Conservation (phyloP, 2,888 invertebrate genomes). For the Alloplasta piceator region DNA sequence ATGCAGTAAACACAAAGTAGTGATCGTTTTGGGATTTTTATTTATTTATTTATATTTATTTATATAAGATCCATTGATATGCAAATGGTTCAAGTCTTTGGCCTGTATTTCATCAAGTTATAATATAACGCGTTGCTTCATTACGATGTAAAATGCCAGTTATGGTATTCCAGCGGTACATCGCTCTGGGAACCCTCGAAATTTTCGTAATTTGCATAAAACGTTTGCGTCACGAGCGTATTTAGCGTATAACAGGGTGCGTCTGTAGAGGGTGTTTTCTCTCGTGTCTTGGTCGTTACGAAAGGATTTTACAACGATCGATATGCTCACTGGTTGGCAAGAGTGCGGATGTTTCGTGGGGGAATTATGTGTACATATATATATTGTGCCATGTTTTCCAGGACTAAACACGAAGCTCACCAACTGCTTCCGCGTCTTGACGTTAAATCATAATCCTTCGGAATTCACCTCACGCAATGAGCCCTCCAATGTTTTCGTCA, state of each 20-base stretch:
- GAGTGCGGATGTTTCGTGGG: constrained; percentile 24
- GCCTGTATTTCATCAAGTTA: too few relatives aligned
- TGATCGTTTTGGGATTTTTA: too few relatives aligned
- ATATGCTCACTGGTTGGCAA: constrained; percentile 29
- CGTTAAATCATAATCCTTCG: constrained; percentile 56
- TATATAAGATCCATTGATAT: too few relatives aligned
- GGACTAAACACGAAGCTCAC: constrained; percentile 44
- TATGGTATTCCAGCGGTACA: not conserved
- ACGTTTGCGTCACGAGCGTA: constrained; percentile 24
- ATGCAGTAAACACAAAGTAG: too few relatives aligned
- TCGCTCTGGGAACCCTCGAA: constrained; percentile 30
- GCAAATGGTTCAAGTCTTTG: too few relatives aligned
- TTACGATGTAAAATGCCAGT: constrained; percentile 20
- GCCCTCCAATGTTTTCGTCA: constrained; percentile 50
- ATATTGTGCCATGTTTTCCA: not conserved
- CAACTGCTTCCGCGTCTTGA: constrained; percentile 43
- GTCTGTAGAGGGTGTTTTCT: constrained; percentile 1
- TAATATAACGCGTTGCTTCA: not conserved
- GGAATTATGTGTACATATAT: not conserved
- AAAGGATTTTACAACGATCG: constrained; percentile 45
- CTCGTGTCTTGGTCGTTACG: constrained; percentile 37
- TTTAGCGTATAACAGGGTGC: not conserved
- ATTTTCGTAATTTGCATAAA: constrained; percentile 43
- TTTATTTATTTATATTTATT: too few relatives aligned
- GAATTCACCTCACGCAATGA: constrained; percentile 53